Conservation (phyloP, 2,888 invertebrate species). For the Caenorhabditis japonica region DNA sequence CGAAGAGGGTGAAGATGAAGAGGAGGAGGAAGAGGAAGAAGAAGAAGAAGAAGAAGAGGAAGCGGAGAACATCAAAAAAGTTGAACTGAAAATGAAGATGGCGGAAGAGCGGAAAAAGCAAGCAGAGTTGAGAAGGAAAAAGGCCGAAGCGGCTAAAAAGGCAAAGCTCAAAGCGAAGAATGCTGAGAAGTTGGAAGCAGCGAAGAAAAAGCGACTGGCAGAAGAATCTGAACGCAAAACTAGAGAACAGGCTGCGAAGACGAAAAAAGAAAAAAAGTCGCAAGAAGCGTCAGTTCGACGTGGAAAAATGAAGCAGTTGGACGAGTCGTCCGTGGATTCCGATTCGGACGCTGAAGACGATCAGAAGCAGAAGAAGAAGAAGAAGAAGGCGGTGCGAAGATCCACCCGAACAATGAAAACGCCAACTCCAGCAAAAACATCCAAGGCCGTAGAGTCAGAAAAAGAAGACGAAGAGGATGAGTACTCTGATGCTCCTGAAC, state of each 20-base stretch:
- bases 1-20: constrained; percentile 1
- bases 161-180: not conserved
- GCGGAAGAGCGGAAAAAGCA: not conserved
- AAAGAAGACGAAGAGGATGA: not conserved
- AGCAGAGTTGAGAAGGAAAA: not conserved
- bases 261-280: not conserved
- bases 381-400: not conserved
- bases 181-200: not conserved
- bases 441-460: not conserved
- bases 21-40: not conserved
- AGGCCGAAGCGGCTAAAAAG: not conserved
- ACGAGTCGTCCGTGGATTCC: constrained; percentile 15
- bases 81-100: too few relatives aligned
- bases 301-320: constrained; percentile 18
- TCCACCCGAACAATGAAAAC: constrained; percentile 7
- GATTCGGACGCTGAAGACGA: constrained; percentile 23
- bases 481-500: too few relatives aligned
- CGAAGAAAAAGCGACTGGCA: not conserved
- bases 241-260: not conserved
- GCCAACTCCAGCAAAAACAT: not conserved
- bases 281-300: not conserved
- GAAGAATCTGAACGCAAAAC: not conserved
- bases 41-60: too few relatives aligned
- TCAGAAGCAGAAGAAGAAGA: not conserved
- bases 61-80: too few relatives aligned